A percentile compares a stretch with the other conserved stretches of the same genome.
Conservation (phyloP, 2,113 vertebrate species). For the Aptenodytes patagonicus region DNA sequence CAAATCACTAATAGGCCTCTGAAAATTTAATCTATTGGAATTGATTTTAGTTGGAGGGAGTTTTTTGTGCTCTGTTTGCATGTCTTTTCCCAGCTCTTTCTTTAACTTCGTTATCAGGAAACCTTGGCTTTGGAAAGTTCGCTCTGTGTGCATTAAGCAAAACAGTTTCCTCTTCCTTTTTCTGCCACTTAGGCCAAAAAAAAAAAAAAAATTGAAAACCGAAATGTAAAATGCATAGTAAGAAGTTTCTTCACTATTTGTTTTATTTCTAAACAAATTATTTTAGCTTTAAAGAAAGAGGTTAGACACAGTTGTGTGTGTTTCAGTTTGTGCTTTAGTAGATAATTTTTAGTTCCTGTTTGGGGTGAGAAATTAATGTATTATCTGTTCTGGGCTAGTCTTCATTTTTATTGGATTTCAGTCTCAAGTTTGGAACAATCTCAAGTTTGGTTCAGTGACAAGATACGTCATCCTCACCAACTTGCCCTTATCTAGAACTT, state of each 20-base stretch:
- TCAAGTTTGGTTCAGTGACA: not conserved
- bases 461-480: not conserved
- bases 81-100: not conserved
- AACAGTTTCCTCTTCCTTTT: not conserved
- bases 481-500: conserved; percentile 1
- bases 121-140: not conserved
- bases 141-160: not conserved
- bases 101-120: not conserved
- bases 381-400: not conserved
- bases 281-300: not conserved
- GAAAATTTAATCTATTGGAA: conserved; percentile 14
- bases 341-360: not conserved
- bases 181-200: not conserved
- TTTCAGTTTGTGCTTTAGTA: not conserved
- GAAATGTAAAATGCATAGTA: not conserved
- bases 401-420: not conserved
- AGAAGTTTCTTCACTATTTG: not conserved
- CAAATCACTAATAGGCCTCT: not conserved
- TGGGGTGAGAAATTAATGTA: not conserved
- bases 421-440: not conserved
- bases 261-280: not conserved
- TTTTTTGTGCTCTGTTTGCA: not conserved
- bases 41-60: not conserved
- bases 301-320: not conserved
- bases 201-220: not conserved